Base-by-base conservation (phyloP, 23 tunicate genomes). In the Trididemnum clinides region DNA sequence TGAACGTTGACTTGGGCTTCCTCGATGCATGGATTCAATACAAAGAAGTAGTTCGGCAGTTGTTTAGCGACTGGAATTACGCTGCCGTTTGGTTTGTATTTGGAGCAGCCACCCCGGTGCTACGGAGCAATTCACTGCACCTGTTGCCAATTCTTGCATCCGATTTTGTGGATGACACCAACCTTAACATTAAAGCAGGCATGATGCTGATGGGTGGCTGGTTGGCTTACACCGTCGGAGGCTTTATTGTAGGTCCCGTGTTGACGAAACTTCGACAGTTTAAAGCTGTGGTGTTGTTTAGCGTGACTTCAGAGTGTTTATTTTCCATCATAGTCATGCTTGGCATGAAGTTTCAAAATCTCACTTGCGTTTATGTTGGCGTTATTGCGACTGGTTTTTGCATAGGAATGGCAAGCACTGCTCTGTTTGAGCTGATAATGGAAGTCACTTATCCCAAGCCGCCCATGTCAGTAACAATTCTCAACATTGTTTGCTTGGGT, bases 381-480 rank as follows among this genome's bases (percentile, higher is more conserved):
- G 94, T 89, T 21, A 80, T 84, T 6, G 33, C 72, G 0, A 78
- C 71, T 4, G 94, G 94, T 27, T 18, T 84, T 1, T 34, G 54
- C 25, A 50, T 77, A 0, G 94, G 94, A 20, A 71, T 69, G 80
- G 80, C 72, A 21, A 84, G 84, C 39, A 89, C 94, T 15, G 77
- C 88, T 0, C 59, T 89, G 37, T 83, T 64, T 36, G 94, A 89
- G 77, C 39, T 89, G 1, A 54, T 77, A 0, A 30, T 82, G 0
- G 94, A 89, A 84, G 80, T 89, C 0, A 80, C 94, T 21, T 89
- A 89, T 29, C 94, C 94, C 1, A 77, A 74, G 29, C 81, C 88
- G 1, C 63, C 94, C n/a, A 72, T 84, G 77, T 50, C 84, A 1
- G 94, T 89, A 22, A 82, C 84, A 25, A 82, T 83, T 84, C 39